Evolutionary conservation across 2,888 invertebrate species (phyloP).

Genomic region (Lymantria dispar): DNA sequence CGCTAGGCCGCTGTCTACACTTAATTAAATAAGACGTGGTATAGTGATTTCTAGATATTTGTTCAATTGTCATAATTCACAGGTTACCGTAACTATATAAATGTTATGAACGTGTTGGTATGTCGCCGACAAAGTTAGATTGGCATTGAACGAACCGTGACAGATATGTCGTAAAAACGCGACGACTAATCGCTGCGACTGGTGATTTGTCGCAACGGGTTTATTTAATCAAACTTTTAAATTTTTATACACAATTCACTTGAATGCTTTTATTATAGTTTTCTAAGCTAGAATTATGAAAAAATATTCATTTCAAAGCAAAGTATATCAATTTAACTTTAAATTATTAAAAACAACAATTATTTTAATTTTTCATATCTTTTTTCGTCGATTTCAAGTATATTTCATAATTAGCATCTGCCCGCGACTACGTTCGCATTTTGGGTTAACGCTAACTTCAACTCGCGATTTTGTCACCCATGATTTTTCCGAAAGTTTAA

Average conservation of each 20-base stretch:
- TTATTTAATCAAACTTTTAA: slow-evolving; percentile 28
- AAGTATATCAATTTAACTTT: too few relatives aligned
- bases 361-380: too few relatives aligned
- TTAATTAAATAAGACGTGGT: too few relatives aligned
- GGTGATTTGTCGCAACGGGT: slow-evolving; percentile 32
- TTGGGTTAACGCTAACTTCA: too few relatives aligned
- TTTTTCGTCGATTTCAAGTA: too few relatives aligned
- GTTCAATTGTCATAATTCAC: neutral
- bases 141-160: slow-evolving; percentile 66
- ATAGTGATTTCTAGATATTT: slow-evolving; percentile 1
- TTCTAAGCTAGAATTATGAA: neutral
- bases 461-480: too few relatives aligned
- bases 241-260: slow-evolving; percentile 13
- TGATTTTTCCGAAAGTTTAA: too few relatives aligned
- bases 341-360: too few relatives aligned
- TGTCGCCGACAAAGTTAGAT: slow-evolving; percentile 71
- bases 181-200: slow-evolving; percentile 38
- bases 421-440: too few relatives aligned
- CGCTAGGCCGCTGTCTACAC: too few relatives aligned
- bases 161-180: slow-evolving; percentile 63
- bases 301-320: too few relatives aligned
- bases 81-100: slow-evolving; percentile 40
- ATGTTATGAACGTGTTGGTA: slow-evolving; percentile 56
- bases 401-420: too few relatives aligned
- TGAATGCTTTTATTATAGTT: neutral